Evolutionary conservation across 2,888 invertebrate species (phyloP).

Genomic region (Adelphocoris suturalis): DNA sequence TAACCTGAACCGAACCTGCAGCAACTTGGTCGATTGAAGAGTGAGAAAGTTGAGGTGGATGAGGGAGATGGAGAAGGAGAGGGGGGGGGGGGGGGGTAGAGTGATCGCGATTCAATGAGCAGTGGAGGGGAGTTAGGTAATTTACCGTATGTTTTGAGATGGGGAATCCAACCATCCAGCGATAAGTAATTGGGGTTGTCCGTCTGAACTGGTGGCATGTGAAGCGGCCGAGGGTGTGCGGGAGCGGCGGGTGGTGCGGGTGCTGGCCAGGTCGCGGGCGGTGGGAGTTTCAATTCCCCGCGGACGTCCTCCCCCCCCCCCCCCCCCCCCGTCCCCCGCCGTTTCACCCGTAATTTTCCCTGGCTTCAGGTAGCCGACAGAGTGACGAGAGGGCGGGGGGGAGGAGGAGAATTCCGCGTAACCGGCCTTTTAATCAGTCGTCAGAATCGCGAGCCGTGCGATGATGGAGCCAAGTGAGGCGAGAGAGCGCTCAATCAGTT

Average conservation of each 20-base stretch:
- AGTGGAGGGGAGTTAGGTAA: conserved; percentile 2
- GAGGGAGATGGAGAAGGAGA: background rate
- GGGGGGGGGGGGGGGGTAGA: background rate
- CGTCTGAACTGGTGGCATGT: conserved; percentile 26
- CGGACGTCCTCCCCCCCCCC: background rate
- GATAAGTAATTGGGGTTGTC: conserved; percentile 49
- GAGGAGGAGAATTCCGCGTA: background rate
- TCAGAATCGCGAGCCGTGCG: background rate
- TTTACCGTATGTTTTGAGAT: conserved; percentile 51
- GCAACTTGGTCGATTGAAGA: conserved; percentile 27
- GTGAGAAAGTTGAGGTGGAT: background rate
- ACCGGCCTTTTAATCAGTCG: conserved; percentile 20
- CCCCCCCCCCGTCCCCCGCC: background rate
- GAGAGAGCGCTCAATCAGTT: conserved; percentile 23
- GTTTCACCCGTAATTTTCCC: background rate
- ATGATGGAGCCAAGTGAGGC: background rate
- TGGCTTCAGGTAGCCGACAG: conserved; percentile 1
- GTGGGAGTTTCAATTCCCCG: background rate
- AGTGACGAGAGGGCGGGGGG: background rate
- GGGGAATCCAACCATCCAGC: conserved; percentile 29
- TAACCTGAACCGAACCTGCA: background rate
- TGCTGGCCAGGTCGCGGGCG: background rate
- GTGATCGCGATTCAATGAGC: background rate
- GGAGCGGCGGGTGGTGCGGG: background rate
- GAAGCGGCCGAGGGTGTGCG: background rate